Conservation (phyloP, 2,797 vertebrate species). For the Crocodylus rhombifer region DNA sequence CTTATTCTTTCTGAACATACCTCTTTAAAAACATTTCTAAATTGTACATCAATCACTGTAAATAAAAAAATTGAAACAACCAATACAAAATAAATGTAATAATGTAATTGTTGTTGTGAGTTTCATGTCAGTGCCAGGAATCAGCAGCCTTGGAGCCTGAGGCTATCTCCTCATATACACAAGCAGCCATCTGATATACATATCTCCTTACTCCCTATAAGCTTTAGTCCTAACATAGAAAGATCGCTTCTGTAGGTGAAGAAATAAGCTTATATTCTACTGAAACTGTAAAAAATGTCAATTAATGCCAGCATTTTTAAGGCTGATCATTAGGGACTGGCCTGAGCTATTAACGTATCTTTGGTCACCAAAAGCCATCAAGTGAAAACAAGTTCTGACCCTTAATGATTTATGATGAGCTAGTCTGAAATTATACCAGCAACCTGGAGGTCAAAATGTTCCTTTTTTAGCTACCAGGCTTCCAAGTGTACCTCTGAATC, state of each 20-base stretch:
- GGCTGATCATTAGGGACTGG: not conserved
- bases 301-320: not conserved
- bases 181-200: not conserved
- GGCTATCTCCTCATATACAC: not conserved
- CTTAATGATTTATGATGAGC: not conserved
- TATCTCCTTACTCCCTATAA: not conserved
- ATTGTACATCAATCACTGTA: too few relatives aligned
- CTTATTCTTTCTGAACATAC: not conserved
- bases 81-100: too few relatives aligned
- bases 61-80: too few relatives aligned
- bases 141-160: not conserved
- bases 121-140: not conserved
- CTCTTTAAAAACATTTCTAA: too few relatives aligned
- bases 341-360: slow-evolving; percentile 1
- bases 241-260: not conserved
- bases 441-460: not conserved
- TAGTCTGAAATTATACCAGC: slow-evolving; percentile 9
- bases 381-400: not conserved
- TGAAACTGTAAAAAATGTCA: not conserved
- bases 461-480: not conserved
- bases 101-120: not conserved
- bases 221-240: not conserved
- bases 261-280: not conserved
- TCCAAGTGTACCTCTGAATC: not conserved
- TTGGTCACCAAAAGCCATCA: not conserved